Conservation (phyloP, 2,797 vertebrate species). For the Pantherophis alleghaniensis region DNA sequence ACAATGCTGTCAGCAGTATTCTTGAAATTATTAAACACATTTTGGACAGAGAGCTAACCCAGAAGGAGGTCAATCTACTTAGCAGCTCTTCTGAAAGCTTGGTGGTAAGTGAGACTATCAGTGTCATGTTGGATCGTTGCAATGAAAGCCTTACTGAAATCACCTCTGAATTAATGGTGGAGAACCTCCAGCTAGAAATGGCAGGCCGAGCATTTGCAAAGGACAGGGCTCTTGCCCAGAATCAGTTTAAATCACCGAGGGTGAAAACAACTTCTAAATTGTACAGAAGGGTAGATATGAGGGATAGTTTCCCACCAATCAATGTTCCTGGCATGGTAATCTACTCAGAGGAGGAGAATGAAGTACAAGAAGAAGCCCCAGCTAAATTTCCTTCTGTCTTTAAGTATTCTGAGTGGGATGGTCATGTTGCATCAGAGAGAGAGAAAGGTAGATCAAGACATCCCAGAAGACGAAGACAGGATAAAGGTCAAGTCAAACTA, state of each 20-base stretch:
- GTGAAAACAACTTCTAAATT: constrained; percentile 29
- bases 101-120: constrained; percentile 53
- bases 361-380: background rate
- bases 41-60: constrained; percentile 55
- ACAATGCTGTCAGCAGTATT: constrained; percentile 53
- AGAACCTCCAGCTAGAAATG: constrained; percentile 40
- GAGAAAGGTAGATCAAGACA: background rate
- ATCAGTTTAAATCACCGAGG: constrained; percentile 5
- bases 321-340: constrained; percentile 21
- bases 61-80: constrained; percentile 27
- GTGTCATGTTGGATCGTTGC: constrained; percentile 51
- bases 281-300: constrained; percentile 2
- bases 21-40: constrained; percentile 56
- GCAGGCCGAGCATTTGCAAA: constrained; percentile 23
- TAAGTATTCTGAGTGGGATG: constrained; percentile 14
- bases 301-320: constrained; percentile 22
- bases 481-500: background rate
- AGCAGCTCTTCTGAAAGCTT: constrained; percentile 46
- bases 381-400: constrained; percentile 1
- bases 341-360: constrained; percentile 39
- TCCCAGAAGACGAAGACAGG: background rate
- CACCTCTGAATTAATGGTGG: constrained; percentile 42
- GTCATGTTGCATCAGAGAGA: background rate
- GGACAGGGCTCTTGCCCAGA: constrained; percentile 38
- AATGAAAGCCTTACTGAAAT: constrained; percentile 25